phyloP scores from a whole-genome alignment of 2,113 vertebrate species.

The Pituophis catenifer region DNA sequence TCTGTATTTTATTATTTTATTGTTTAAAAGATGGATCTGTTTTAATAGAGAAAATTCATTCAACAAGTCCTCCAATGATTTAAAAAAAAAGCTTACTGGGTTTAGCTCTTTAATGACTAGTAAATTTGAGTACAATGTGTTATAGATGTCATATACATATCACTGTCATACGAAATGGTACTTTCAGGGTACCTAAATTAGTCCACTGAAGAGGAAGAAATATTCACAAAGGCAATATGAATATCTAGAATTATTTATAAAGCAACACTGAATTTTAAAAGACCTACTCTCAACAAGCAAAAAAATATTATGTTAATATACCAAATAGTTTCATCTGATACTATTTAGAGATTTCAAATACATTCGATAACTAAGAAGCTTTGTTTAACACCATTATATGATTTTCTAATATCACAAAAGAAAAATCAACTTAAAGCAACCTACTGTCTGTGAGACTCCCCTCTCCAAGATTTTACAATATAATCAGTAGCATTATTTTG shows the following conservation, averaged over 20 bases:
- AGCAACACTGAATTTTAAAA: not conserved
- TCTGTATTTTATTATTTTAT: not conserved
- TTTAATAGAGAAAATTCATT: not conserved
- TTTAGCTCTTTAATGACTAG: not conserved
- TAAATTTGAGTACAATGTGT: not conserved
- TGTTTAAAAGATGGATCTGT: not conserved
- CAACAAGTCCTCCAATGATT: not conserved
- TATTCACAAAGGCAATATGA: not conserved
- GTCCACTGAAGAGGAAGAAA: not conserved
- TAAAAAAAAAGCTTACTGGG: not conserved
- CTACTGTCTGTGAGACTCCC: not conserved
- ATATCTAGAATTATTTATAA: not conserved
- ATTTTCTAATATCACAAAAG: not conserved
- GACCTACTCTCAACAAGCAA: not conserved
- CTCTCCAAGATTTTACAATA: not conserved
- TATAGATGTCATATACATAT: not conserved
- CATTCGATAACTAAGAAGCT: not conserved
- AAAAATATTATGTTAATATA: not conserved
- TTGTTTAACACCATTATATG: not conserved
- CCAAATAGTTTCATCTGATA: not conserved
- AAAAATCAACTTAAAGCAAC: not conserved
- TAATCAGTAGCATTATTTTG: not conserved
- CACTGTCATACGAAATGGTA: not conserved
- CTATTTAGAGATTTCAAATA: not conserved
- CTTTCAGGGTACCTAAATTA: not conserved